Base-by-base conservation (phyloP, 2,797 vertebrate species). In the Etheostoma nigrum region DNA sequence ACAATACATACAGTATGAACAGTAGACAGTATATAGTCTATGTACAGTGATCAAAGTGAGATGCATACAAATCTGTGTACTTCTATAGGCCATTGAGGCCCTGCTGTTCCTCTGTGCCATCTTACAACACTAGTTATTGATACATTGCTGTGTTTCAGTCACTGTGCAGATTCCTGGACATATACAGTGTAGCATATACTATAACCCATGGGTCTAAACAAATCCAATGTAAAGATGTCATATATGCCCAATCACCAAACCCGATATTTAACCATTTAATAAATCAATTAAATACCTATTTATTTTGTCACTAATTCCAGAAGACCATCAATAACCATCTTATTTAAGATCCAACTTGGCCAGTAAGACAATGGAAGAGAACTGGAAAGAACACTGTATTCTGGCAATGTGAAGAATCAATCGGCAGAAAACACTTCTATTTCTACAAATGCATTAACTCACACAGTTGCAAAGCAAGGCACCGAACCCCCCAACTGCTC, bases 361-460 rank as follows among this genome's bases (percentile, higher is more conserved):
- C 12, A 33, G 21, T 11, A 0, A 64, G n/a, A 83, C 42, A 83
- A 75, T 10, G 15, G 6, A n/a, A 45, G 53, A 23, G 6, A 65
- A 66, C 21, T 51, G n/a, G 16, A 42, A 55, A 14, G 49, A 61
- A 64, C 16, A 23, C 6, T 57, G 25, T 27, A 47, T 47, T 57
- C 66, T 68, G 62, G 6, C 64, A 67, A 44, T 45, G 25, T 58
- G 48, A 60, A 55, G 44, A 36, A 60, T 2, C 33, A 40, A 7
- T 27, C 55, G 61, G 45, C 21, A 63, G 9, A 66, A 40, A 53
- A n/a, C 3, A 15, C 5, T 0, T 67, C 40, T 44, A 18, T 47
- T 23, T 19, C 12, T 11, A 21, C 6, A 54, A 55, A 18, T 21
- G 12, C 7, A 64, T 54, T 9, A 21, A 14, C 18, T 30, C 49